These are phyloP conservation scores for Scomber colias DNA, from an alignment of 2,113 vertebrate genomes.

Conservation along the genomic window DNA sequence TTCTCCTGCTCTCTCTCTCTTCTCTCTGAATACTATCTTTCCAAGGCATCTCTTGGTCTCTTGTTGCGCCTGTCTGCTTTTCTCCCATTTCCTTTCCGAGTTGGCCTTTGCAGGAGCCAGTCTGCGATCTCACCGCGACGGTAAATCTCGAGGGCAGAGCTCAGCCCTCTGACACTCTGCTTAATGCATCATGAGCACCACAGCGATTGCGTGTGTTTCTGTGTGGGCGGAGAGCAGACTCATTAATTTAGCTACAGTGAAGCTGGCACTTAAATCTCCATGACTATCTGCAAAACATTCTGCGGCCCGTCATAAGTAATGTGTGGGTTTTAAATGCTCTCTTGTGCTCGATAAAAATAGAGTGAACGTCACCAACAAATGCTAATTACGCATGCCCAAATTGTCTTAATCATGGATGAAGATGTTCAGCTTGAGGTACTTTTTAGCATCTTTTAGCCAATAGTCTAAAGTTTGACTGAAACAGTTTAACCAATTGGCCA, in stretches of 20 bases:
- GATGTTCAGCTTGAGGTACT: neutral
- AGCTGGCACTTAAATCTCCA: conserved; percentile 67
- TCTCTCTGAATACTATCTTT: conserved; percentile 1
- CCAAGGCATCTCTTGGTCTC: neutral
- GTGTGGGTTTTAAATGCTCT: conserved; percentile 51
- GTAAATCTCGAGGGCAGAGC: conserved; percentile 72
- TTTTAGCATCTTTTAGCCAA: neutral
- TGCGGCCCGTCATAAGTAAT: conserved; percentile 31
- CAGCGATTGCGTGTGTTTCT: conserved; percentile 40
- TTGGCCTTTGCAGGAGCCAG: conserved; percentile 39
- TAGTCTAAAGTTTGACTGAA: neutral
- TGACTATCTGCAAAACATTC: conserved; percentile 46
- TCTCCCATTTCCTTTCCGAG: conserved; percentile 40
- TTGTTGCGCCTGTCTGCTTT: conserved; percentile 15
- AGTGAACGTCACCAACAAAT: conserved; percentile 2
- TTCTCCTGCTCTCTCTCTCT: neutral
- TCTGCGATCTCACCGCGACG: conserved; percentile 30
- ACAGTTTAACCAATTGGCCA: neutral
- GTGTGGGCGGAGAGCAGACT: conserved; percentile 55
- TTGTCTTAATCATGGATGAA: conserved; percentile 3
- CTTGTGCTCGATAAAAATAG: conserved; percentile 35
- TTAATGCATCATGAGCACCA: conserved; percentile 71
- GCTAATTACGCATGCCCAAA: neutral
- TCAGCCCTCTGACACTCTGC: conserved; percentile 57
- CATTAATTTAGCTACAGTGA: conserved; percentile 71